Conservation (phyloP, 64 coral and sea anemone genomes). For the Montipora sp. region DNA sequence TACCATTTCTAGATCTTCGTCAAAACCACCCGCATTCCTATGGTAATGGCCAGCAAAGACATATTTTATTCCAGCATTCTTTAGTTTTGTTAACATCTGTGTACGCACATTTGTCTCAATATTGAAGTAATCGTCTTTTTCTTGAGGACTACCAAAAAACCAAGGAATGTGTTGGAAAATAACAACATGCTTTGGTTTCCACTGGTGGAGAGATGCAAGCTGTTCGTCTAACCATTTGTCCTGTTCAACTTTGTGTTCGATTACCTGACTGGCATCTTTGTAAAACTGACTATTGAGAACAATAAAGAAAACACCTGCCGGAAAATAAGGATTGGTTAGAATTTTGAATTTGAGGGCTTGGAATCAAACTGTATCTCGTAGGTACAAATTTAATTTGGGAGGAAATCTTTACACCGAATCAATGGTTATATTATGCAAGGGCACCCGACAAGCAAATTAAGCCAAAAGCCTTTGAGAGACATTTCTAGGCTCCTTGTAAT, state of each 20-base stretch:
- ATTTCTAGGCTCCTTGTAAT: too few species aligned
- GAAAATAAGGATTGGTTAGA: slow-evolving; percentile 18
- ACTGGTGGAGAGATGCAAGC: slow-evolving; percentile 67
- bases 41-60: slow-evolving; percentile 99
- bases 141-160: slow-evolving; percentile 76
- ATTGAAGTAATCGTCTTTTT: slow-evolving; percentile 92
- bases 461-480: too few species aligned
- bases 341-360: background rate
- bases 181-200: slow-evolving; percentile 80
- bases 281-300: slow-evolving; percentile 97
- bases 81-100: slow-evolving; percentile 83
- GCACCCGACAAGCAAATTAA: too few species aligned
- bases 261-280: slow-evolving; percentile 84
- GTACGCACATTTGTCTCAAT: slow-evolving; percentile 68
- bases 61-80: slow-evolving; percentile 89
- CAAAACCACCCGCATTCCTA: slow-evolving; percentile 96
- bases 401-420: too few species aligned
- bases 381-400: too few species aligned
- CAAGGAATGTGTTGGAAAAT: slow-evolving; percentile 99
- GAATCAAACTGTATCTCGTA: too few species aligned
- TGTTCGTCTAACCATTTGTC: slow-evolving; percentile 90
- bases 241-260: slow-evolving; percentile 70
- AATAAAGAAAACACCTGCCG: slow-evolving; percentile 93
- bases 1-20: slow-evolving; percentile 93
- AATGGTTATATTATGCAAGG: too few species aligned